Evolutionary conservation across 1,140 invertebrate genomes (phyloP).

Genomic region (Paraescarpia echinospica): DNA sequence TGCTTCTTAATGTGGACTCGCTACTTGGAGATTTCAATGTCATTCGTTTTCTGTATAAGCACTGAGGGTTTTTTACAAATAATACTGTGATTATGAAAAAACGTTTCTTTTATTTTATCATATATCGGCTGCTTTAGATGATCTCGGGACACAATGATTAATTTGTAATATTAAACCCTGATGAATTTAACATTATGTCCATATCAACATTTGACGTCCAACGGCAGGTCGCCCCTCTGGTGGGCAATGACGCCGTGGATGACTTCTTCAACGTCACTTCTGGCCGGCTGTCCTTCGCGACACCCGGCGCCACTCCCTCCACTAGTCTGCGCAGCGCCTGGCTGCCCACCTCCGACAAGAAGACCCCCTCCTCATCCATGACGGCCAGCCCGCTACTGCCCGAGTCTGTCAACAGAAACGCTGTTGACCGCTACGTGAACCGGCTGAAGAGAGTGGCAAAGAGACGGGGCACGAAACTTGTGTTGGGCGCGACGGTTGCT

Average conservation of each 20-base stretch:
- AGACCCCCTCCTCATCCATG: neutral
- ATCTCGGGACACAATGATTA: neutral
- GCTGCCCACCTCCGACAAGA: neutral
- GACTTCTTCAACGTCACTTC: neutral
- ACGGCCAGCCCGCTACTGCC: neutral
- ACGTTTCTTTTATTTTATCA: no score
- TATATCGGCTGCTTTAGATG: no score
- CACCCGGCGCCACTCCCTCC: neutral
- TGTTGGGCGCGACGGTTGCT: neutral
- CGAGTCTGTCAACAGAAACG: neutral
- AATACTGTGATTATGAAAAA: no score
- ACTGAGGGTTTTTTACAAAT: no score
- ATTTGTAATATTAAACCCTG: neutral
- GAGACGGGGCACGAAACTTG: neutral
- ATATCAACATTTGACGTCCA: neutral
- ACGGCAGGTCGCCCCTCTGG: neutral
- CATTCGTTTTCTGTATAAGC: no score
- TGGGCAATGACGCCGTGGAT: neutral
- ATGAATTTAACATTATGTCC: neutral
- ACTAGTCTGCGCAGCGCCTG: neutral
- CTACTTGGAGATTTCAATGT: no score
- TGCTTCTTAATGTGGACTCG: no score
- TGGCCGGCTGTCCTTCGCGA: neutral
- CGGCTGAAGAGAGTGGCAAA: neutral
- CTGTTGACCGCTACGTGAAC: neutral